Conservation (phyloP, 1,140 invertebrate species). For the Hirudo medicinalis region DNA sequence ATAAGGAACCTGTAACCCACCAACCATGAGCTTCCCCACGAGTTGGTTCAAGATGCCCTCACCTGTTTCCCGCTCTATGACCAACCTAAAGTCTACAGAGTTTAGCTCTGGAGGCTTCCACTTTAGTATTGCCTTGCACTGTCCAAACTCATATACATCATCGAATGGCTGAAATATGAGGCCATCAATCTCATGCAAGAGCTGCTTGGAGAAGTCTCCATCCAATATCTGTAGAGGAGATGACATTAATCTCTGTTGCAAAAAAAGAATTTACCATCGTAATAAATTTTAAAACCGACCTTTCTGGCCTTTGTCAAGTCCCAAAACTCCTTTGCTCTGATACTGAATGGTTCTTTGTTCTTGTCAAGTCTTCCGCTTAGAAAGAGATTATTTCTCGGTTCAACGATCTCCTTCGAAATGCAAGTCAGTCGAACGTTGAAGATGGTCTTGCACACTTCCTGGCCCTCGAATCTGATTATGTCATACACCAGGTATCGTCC, state of each 20-base stretch:
- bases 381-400: constrained; percentile 60
- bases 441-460: constrained; percentile 64
- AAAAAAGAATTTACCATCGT: background rate
- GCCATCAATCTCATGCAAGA: constrained; percentile 90
- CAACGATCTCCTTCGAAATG: constrained; percentile 57
- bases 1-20: background rate
- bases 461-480: constrained; percentile 48
- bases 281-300: constrained; percentile 26
- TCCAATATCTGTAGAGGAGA: constrained; percentile 50
- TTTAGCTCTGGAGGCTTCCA: constrained; percentile 91
- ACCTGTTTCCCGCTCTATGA: constrained; percentile 59
- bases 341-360: constrained; percentile 56
- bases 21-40: background rate
- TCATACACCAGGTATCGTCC: constrained; percentile 92
- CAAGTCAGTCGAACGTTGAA: constrained; percentile 60
- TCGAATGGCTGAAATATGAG: constrained; percentile 87
- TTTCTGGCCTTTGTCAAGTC: constrained; percentile 55
- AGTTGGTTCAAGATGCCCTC: constrained; percentile 50
- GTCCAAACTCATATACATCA: constrained; percentile 70
- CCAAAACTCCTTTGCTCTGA: constrained; percentile 79
- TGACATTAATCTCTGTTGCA: background rate
- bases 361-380: constrained; percentile 59
- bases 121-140: constrained; percentile 73
- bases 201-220: constrained; percentile 67
- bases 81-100: constrained; percentile 85